Percentiles rank a stretch among this genome's conserved stretches.
These are phyloP conservation scores for Allolobophora icterica DNA, from an alignment of 2,888 invertebrate species.

Conservation along the genomic window DNA sequence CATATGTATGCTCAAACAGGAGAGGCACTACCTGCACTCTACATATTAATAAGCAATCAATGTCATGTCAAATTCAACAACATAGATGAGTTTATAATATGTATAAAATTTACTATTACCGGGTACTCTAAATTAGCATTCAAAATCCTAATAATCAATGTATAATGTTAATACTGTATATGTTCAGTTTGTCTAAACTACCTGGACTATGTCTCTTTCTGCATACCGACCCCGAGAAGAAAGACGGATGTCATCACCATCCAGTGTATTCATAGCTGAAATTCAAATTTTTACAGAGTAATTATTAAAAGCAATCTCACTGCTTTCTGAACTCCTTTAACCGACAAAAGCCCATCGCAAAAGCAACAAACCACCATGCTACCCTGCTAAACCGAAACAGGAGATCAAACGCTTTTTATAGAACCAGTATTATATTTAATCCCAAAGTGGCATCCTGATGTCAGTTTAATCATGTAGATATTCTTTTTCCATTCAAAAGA, in stretches of 20 bases:
- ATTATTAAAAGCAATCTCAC: no score
- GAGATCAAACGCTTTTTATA: no score
- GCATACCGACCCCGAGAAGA: constrained; percentile 54
- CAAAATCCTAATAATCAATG: background rate
- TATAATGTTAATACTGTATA: background rate
- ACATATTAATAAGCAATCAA: background rate
- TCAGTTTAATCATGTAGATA: background rate
- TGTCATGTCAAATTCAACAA: background rate
- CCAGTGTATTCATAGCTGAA: constrained; percentile 49
- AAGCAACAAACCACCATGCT: background rate
- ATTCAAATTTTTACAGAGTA: background rate
- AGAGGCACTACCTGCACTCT: background rate
- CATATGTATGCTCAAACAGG: background rate
- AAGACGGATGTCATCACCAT: constrained; percentile 58
- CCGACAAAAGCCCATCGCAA: background rate
- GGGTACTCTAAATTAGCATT: background rate
- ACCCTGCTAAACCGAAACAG: no score
- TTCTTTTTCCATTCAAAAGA: background rate
- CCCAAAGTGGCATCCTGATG: background rate
- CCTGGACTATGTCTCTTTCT: constrained; percentile 58
- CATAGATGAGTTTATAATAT: background rate
- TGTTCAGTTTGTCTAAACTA: constrained; percentile 28
- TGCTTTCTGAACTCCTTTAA: background rate
- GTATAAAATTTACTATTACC: no score
- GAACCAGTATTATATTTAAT: background rate